These are phyloP conservation scores for Vanessa tameamea DNA, from an alignment of 1,140 invertebrate genomes.

Conservation along the genomic window DNA sequence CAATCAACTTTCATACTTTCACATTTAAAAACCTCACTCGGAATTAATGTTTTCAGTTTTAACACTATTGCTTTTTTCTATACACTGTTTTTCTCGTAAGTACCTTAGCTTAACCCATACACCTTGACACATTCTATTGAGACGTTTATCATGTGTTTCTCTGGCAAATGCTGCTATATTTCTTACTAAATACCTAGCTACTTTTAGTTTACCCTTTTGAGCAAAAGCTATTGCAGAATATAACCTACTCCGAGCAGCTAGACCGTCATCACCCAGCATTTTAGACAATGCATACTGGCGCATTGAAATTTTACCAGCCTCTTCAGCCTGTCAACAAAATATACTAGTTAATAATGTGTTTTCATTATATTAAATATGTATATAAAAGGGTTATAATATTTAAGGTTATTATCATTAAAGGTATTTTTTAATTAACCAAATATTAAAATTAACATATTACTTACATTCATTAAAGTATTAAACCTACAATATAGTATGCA, in stretches of 20 bases:
- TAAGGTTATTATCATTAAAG: too few species aligned
- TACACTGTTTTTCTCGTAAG: constrained; percentile 44
- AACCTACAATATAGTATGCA: too few species aligned
- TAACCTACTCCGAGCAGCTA: constrained; percentile 89
- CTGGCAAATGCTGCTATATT: constrained; percentile 83
- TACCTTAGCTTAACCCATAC: constrained; percentile 91
- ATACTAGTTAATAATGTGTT: not conserved
- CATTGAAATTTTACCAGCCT: constrained; percentile 92
- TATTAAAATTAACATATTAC: too few species aligned
- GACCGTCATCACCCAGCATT: constrained; percentile 88
- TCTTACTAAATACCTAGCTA: constrained; percentile 85
- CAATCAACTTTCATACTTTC: not conserved
- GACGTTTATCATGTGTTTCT: constrained; percentile 80
- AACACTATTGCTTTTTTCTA: constrained; percentile 22
- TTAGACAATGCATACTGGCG: constrained; percentile 90
- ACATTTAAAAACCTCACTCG: not conserved
- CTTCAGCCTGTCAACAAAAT: constrained; percentile 85
- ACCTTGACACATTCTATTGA: constrained; percentile 90
- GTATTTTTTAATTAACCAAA: too few species aligned
- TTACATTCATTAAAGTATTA: too few species aligned
- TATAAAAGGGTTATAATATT: too few species aligned
- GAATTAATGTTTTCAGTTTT: not conserved
- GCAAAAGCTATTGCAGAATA: constrained; percentile 94
- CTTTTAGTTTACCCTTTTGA: constrained; percentile 86
- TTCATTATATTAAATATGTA: too few species aligned